These are phyloP conservation scores for Chrysogorgia sp. DNA, from an alignment of 92 coral and sea anemone genomes.

Conservation along the genomic window DNA sequence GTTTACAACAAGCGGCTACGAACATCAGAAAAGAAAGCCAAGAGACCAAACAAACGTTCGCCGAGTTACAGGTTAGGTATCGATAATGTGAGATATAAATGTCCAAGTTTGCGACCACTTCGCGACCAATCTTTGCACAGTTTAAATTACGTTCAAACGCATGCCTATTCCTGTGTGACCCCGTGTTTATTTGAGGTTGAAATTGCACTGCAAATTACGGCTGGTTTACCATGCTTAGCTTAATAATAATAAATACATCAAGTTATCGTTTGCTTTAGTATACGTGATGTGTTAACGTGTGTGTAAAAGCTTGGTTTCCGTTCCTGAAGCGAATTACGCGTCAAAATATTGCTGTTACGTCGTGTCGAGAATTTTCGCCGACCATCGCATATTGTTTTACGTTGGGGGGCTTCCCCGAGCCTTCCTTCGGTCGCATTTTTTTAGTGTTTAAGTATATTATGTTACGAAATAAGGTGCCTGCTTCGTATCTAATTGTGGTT, in stretches of 20 bases:
- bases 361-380: constrained; percentile 31
- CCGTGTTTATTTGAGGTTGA: constrained; percentile 46
- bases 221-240: not conserved
- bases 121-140: not conserved
- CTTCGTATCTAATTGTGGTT: not conserved
- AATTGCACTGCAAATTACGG: constrained; percentile 35
- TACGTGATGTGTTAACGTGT: constrained; percentile 8
- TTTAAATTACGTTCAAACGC: constrained; percentile 26
- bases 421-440: constrained; percentile 14
- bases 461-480: constrained; percentile 21
- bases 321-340: not conserved
- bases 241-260: not conserved
- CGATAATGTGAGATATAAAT: not conserved
- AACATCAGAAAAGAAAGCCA: constrained; percentile 85
- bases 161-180: constrained; percentile 33
- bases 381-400: not conserved
- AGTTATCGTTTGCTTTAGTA: not conserved
- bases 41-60: constrained; percentile 89
- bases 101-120: too few relatives aligned
- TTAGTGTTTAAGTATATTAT: constrained; percentile 32
- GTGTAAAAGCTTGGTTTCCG: constrained; percentile 11
- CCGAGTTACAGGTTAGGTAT: constrained; percentile 94
- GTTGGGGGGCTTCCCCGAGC: constrained; percentile 51
- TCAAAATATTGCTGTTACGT: not conserved
- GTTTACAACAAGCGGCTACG: constrained; percentile 97